phyloP scores from a whole-genome alignment of 2,113 vertebrate species.

The Passer domesticus region DNA sequence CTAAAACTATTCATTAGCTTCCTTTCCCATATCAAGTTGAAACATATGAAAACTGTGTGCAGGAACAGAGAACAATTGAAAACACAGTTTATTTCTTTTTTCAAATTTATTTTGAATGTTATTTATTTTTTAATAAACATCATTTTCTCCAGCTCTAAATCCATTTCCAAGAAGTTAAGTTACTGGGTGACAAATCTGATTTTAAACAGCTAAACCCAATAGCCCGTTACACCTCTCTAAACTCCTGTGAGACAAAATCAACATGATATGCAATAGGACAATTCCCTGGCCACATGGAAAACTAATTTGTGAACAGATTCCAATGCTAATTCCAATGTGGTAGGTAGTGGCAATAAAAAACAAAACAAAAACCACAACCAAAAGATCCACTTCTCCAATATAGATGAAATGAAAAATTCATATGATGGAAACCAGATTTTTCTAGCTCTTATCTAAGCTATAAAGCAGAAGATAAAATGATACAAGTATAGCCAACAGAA shows the following conservation, averaged over 20 bases:
- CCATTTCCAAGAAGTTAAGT: neutral
- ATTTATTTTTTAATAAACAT: neutral
- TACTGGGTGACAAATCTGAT: neutral
- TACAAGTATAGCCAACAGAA: neutral
- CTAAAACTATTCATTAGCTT: neutral
- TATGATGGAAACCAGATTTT: neutral
- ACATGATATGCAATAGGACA: neutral
- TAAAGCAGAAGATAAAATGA: neutral
- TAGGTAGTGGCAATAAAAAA: neutral
- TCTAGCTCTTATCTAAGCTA: neutral
- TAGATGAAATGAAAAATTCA: neutral
- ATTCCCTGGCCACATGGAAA: neutral
- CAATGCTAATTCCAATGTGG: neutral
- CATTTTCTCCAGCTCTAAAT: neutral
- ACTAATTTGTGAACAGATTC: neutral
- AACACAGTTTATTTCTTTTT: neutral
- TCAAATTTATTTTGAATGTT: neutral
- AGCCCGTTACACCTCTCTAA: neutral
- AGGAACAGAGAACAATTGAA: neutral
- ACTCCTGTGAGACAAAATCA: neutral
- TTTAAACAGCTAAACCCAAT: neutral
- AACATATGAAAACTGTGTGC: neutral
- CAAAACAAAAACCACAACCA: neutral
- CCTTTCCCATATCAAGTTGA: neutral
- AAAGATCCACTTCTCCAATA: neutral